These are phyloP conservation scores for Seriola rivoliana DNA, from an alignment of 2,113 vertebrate species.

Conservation along the genomic window DNA sequence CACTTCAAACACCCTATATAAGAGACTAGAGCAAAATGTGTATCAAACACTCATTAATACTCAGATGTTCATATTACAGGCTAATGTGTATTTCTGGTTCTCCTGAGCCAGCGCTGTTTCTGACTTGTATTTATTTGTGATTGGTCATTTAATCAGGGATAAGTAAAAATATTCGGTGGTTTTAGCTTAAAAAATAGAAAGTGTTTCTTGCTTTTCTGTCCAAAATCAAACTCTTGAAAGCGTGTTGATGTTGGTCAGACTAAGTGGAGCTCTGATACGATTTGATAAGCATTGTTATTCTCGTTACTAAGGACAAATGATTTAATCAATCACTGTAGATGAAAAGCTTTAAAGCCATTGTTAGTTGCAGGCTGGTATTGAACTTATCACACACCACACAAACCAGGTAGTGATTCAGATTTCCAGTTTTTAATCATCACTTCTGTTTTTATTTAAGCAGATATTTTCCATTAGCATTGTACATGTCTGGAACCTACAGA, in stretches of 20 bases:
- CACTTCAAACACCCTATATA: not conserved
- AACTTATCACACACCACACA: conserved; percentile 46
- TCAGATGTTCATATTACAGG: too few relatives aligned
- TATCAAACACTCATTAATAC: too few relatives aligned
- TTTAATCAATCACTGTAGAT: not conserved
- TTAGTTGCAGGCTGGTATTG: not conserved
- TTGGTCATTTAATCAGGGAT: not conserved
- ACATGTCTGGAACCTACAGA: conserved; percentile 82
- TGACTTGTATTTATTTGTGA: not conserved
- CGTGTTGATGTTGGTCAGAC: not conserved
- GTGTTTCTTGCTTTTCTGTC: not conserved
- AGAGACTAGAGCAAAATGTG: not conserved
- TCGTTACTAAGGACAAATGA: not conserved
- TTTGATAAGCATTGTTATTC: too few relatives aligned
- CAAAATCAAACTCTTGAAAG: too few relatives aligned
- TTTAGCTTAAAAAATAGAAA: not conserved
- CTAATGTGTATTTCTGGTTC: not conserved
- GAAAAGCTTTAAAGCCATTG: not conserved
- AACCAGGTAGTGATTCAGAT: conserved; percentile 54
- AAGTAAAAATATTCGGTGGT: not conserved
- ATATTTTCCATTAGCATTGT: conserved; percentile 85
- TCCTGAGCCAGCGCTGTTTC: not conserved
- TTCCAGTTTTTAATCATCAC: conserved; percentile 86
- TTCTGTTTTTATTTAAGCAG: conserved; percentile 87
- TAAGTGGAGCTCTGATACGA: not conserved